These are phyloP conservation scores for Drosophila austrosaltans DNA, from an alignment of 2,888 invertebrate genomes.

Conservation along the genomic window DNA sequence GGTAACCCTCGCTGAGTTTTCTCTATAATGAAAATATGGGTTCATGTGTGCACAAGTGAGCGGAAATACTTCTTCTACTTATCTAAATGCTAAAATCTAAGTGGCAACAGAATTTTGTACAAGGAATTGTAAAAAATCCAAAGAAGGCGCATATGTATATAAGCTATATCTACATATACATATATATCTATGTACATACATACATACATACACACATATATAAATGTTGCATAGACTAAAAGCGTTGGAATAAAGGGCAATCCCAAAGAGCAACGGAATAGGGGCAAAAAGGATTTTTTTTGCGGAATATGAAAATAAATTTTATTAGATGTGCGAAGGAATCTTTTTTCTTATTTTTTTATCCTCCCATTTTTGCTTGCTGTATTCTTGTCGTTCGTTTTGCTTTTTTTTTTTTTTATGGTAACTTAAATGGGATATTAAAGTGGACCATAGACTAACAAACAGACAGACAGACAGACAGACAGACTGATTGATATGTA, in stretches of 20 bases:
- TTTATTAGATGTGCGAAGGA: constrained; percentile 50
- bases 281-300: constrained; percentile 29
- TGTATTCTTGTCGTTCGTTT: constrained; percentile 10
- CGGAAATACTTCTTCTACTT: constrained; percentile 57
- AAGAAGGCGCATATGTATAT: constrained; percentile 27
- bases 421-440: constrained; percentile 41
- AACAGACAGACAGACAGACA: neutral
- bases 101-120: constrained; percentile 54
- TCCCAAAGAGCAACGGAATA: constrained; percentile 22
- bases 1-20: constrained; percentile 9
- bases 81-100: constrained; percentile 67
- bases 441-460: constrained; percentile 34
- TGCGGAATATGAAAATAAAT: constrained; percentile 59
- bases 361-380: neutral
- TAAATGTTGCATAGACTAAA: neutral
- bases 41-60: constrained; percentile 50
- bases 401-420: constrained; percentile 16
- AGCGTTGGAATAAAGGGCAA: constrained; percentile 20
- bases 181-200: neutral
- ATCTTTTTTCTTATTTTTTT: neutral
- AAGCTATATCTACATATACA: neutral
- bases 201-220: neutral
- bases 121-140: constrained; percentile 42
- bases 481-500: neutral
- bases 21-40: constrained; percentile 21